Evolutionary conservation across 2,888 invertebrate species (phyloP).

Genomic region (Hedya salicella): DNA sequence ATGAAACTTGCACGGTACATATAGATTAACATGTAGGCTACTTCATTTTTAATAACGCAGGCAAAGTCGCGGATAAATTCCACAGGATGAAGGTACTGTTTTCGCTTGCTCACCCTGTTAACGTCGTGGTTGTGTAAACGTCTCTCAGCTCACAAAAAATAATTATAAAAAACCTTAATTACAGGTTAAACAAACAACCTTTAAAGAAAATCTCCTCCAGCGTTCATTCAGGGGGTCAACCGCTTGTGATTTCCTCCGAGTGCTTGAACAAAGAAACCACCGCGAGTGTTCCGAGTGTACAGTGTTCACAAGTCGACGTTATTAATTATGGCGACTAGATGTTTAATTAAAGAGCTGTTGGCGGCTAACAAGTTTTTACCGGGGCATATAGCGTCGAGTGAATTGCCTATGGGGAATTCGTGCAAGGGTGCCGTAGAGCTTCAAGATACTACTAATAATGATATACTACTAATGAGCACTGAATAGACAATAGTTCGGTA

Average conservation of each 20-base stretch:
- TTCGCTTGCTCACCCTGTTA: too few relatives aligned
- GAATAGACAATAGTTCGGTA: too few relatives aligned
- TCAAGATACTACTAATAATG: background rate
- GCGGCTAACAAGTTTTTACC: slow-evolving; percentile 45
- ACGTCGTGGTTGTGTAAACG: background rate
- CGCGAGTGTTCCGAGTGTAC: slow-evolving; percentile 37
- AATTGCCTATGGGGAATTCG: background rate
- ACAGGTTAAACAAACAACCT: slow-evolving; percentile 16
- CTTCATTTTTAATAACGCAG: too few relatives aligned
- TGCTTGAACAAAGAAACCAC: slow-evolving; percentile 44
- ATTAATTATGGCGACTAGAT: slow-evolving; percentile 55
- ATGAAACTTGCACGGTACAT: too few relatives aligned
- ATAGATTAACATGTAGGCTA: too few relatives aligned
- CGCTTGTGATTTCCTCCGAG: slow-evolving; percentile 30
- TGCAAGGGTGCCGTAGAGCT: background rate
- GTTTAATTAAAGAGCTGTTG: slow-evolving; percentile 56
- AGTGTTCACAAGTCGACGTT: slow-evolving; percentile 50
- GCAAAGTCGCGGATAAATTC: too few relatives aligned
- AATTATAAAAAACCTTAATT: slow-evolving; percentile 17
- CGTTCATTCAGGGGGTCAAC: slow-evolving; percentile 26
- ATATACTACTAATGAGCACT: too few relatives aligned
- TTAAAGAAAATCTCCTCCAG: slow-evolving; percentile 12
- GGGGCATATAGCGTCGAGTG: slow-evolving; percentile 19
- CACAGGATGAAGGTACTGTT: too few relatives aligned
- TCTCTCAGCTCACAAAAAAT: background rate